Base-by-base conservation (phyloP, 2,113 vertebrate genomes). In the Platysteira castanea region DNA sequence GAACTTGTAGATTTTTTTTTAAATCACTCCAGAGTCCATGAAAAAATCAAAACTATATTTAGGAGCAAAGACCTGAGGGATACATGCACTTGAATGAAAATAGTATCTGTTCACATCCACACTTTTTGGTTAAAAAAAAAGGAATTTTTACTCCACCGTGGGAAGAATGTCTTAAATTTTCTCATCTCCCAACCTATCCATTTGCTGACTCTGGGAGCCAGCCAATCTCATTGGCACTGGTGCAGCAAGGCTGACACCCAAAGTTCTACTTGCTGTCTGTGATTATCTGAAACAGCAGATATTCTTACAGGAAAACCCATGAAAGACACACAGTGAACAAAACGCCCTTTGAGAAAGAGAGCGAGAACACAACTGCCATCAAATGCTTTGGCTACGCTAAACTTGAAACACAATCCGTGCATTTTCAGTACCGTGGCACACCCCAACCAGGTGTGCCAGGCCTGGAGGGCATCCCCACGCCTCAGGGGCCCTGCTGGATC, bases 401-500 rank as follows among this genome's bases (percentile, higher is more conserved):
- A 85, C 19, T 47, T 47, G 8, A 44, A 73, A 42, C 13, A 13
- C 1, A 7, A 49, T 15, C n/a, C 0, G 0, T 7, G 6, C 44
- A 35, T 41, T 37, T 76, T 65, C 57, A 50, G 2, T n/a, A 49
- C 14, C 8, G 3, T 0, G 1, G 63, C 42, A 49, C 14, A 24
- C 1, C 1, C 5, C 13, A 37, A 16, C 27, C 41, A 28, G 11
- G 22, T 60, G 54, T 35, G 11, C 35, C 26, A 65, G 46, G 30
- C 21, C 11, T 74, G 41, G 15, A 42, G 56, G 11, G 15, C 24
- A 67, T 3, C 6, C 16, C 13, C 22, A 47, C 14, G 61, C 23
- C 16, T 46, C 2, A 0, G 11, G 24, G 31, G 9, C 16, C 22
- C 26, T 33, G 21, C 5, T 1, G 2, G 37, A 11, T n/a, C 13